phyloP scores from a whole-genome alignment of 2,888 invertebrate species.

The Neoascia interrupta region DNA sequence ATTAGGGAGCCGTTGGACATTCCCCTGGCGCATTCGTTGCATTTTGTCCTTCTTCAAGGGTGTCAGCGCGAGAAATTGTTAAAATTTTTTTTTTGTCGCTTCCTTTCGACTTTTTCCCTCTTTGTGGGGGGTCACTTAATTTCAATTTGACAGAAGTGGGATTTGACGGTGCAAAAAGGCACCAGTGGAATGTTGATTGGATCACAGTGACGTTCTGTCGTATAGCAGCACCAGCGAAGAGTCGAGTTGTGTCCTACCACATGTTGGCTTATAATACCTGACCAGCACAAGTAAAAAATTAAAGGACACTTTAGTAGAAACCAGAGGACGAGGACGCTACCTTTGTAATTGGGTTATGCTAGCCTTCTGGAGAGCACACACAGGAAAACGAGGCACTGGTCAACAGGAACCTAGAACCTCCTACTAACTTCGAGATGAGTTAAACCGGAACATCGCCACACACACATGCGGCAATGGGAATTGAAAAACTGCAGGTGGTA shows the following conservation, averaged over 20 bases:
- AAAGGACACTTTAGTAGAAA: not conserved
- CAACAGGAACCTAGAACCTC: conserved; percentile 12
- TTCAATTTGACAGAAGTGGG: conserved; percentile 45
- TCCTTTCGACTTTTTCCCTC: too few species aligned
- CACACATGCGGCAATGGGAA: conserved; percentile 17
- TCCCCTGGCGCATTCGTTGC: conserved; percentile 11
- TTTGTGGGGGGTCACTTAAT: conserved; percentile 31
- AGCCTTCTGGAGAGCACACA: conserved; percentile 21
- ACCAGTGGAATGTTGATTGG: conserved; percentile 40
- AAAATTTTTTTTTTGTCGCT: not conserved
- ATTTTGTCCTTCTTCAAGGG: conserved; percentile 24
- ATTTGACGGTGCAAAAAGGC: conserved; percentile 18
- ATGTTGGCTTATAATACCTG: conserved; percentile 38
- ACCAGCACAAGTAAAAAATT: not conserved
- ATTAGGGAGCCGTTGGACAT: conserved; percentile 9
- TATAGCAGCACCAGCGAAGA: not conserved
- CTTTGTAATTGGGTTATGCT: conserved; percentile 54
- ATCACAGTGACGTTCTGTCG: conserved; percentile 38
- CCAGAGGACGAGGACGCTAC: not conserved
- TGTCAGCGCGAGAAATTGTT: conserved; percentile 26
- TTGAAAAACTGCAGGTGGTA: conserved; percentile 58
- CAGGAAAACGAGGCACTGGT: conserved; percentile 29
- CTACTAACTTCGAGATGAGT: conserved; percentile 43
- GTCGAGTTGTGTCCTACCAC: conserved; percentile 19
- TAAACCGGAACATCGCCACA: conserved; percentile 10